Evolutionary conservation across 2,113 vertebrate genomes (phyloP), one percentile per base, ranked within the genome.

Genomic region (Pterophyllum scalare): DNA sequence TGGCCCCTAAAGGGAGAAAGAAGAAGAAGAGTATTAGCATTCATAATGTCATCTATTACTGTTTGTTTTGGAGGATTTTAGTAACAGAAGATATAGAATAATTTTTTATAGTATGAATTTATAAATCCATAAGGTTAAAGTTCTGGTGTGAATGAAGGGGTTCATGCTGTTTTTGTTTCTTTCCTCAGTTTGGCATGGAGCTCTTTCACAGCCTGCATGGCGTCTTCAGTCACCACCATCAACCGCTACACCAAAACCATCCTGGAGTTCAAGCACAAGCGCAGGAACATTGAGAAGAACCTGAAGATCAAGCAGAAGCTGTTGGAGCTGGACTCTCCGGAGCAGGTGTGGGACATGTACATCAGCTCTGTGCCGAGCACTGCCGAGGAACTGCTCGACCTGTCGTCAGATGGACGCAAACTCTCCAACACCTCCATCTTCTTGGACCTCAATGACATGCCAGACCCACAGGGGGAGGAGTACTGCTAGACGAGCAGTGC

Each of bases 141-240:
- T 31, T 4, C 6, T 12, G 11, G 7, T 40, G 7, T 56, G 22
- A 40, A 43, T 33, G 7, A 43, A 57, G n/a, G 46, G 3, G 20
- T 28, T 40, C 17, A 26, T 38, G 22, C 19, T 0, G 60, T 72
- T 77, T 60, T 12, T 0, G 7, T 84, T 57, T 86, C 52, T 60
- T n/a, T 59, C 61, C 40, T 58, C 81, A 98, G 98, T 82, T 94
- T 99, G n/a, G 97, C 97, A 0, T 99, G 98, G 97, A 94, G 96
- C 60, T 99, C 98, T 17, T 98, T 97, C 24, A 96, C 97, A 0
- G 97, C 97, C 89, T 99, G 97, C 82, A 97, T 98, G 98, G 96
- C 96, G 0, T 97, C 97, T 13, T 97, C 97, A 0, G 97, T 98
- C 88, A 97, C 95, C 15, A 97, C 96, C 31, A 96, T 97, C 85